phyloP scores from a whole-genome alignment of 2,888 invertebrate species.

The Caenorhabditis japonica region DNA sequence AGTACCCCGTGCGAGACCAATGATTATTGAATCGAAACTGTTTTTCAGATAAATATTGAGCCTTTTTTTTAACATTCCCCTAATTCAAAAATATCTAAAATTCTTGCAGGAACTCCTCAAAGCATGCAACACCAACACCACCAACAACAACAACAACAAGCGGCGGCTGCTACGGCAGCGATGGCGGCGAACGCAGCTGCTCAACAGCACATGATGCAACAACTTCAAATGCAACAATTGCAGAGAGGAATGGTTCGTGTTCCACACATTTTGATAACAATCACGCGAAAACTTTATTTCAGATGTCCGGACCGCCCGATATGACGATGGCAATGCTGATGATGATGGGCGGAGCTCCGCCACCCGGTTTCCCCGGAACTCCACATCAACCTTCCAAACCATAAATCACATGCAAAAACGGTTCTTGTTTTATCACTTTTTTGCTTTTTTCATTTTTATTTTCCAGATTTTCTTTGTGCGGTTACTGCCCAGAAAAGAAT shows the following conservation, averaged over 20 bases:
- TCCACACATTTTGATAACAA: not conserved
- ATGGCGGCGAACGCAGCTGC: slow-evolving; percentile 2
- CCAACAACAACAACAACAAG: slow-evolving; percentile 25
- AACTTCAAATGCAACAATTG: slow-evolving; percentile 14
- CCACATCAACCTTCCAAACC: slow-evolving; percentile 22
- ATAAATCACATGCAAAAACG: no score
- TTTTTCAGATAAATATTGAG: no score
- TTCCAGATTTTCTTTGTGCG: no score
- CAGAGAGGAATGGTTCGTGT: slow-evolving; percentile 20
- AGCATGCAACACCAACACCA: slow-evolving; percentile 25
- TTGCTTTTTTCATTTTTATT: no score
- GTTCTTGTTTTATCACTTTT: no score
- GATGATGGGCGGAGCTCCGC: slow-evolving; percentile 9
- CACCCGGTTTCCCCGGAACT: slow-evolving; percentile 14
- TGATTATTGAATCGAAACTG: no score
- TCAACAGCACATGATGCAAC: slow-evolving; percentile 1
- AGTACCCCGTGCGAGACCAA: no score
- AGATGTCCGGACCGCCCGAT: slow-evolving; percentile 12
- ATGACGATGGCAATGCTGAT: slow-evolving; percentile 9
- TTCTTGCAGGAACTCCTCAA: slow-evolving; percentile 10
- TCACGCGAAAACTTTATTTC: not conserved
- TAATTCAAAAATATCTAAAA: no score
- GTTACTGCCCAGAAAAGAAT: no score
- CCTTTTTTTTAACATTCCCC: no score
- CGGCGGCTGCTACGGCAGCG: no score